Evolutionary conservation across 2,888 invertebrate species (phyloP).

Genomic region (Dryomyza anilis): DNA sequence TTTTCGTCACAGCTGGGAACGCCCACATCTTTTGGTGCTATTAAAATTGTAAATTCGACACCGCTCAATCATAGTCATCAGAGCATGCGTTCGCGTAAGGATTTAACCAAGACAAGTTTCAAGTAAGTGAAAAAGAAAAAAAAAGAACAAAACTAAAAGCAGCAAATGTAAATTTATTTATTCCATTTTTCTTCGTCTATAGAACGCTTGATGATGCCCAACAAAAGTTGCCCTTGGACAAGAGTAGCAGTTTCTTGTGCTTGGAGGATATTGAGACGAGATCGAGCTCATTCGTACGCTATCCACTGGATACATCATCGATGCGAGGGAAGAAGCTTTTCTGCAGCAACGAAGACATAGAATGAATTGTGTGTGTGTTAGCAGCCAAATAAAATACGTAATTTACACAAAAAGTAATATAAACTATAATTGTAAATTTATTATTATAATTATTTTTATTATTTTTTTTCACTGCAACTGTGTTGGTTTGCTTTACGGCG

Average conservation of each 20-base stretch:
- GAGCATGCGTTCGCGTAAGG: constrained; percentile 48
- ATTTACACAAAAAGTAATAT: background rate
- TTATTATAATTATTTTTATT: too few species aligned
- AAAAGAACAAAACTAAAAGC: background rate
- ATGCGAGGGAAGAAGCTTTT: constrained; percentile 54
- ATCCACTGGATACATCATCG: constrained; percentile 50
- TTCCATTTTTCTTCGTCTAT: constrained; percentile 11
- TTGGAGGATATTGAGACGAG: constrained; percentile 42
- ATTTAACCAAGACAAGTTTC: constrained; percentile 47
- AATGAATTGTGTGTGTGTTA: constrained; percentile 37
- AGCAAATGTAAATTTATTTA: too few species aligned
- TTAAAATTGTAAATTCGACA: constrained; percentile 55
- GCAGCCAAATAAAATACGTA: too few species aligned
- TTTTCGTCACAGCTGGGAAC: constrained; percentile 47
- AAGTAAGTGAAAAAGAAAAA: constrained; percentile 31
- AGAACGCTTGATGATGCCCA: constrained; percentile 34
- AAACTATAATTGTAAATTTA: too few species aligned
- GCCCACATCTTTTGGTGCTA: constrained; percentile 41
- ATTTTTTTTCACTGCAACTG: too few species aligned
- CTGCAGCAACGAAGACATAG: constrained; percentile 49
- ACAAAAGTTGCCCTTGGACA: constrained; percentile 20
- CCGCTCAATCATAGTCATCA: constrained; percentile 54
- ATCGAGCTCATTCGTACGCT: constrained; percentile 36
- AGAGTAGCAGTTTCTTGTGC: constrained; percentile 36
- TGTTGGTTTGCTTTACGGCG: too few species aligned